A percentile compares a stretch with the other conserved stretches of the same genome.
phyloP scores from a whole-genome alignment of 2,888 invertebrate species.

The Macrostomum cliftonense region DNA sequence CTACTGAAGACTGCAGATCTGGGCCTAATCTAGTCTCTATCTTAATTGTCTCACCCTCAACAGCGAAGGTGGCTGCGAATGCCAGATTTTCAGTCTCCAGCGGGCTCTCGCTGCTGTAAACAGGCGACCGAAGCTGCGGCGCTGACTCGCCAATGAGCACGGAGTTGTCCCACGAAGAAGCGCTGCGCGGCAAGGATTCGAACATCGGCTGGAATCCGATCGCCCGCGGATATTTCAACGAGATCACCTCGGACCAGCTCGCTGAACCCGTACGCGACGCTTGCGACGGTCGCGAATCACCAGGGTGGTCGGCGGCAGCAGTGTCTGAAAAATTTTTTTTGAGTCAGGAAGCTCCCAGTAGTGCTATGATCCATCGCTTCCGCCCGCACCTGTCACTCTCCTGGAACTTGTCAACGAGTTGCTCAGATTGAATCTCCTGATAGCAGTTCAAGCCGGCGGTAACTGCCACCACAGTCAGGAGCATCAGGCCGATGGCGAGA shows the following conservation, averaged over 20 bases:
- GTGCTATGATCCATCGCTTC: no score
- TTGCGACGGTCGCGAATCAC: conserved; percentile 11
- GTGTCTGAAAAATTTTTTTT: no score
- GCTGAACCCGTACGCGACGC: not conserved
- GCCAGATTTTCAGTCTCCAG: conserved; percentile 54
- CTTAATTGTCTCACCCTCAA: conserved; percentile 43
- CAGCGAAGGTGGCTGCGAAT: conserved; percentile 55
- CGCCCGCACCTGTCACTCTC: no score
- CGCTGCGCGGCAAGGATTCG: conserved; percentile 41
- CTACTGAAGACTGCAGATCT: no score
- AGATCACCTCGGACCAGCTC: conserved; percentile 11
- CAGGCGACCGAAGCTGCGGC: conserved; percentile 43
- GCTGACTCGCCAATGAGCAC: conserved; percentile 52
- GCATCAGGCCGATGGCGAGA: not conserved
- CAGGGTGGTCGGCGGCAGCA: conserved; percentile 1
- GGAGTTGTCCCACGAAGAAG: conserved; percentile 56
- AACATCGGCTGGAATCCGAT: conserved; percentile 11
- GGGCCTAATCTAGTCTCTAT: no score
- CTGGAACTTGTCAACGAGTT: no score
- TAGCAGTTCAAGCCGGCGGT: not conserved
- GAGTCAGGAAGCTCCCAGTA: no score
- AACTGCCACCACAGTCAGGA: conserved; percentile 12
- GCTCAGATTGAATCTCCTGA: not conserved
- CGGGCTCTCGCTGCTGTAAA: conserved; percentile 47
- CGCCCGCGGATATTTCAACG: conserved; percentile 9